Evolutionary conservation across 2,113 vertebrate species (phyloP).

Genomic region (Microcebus tavaratra): DNA sequence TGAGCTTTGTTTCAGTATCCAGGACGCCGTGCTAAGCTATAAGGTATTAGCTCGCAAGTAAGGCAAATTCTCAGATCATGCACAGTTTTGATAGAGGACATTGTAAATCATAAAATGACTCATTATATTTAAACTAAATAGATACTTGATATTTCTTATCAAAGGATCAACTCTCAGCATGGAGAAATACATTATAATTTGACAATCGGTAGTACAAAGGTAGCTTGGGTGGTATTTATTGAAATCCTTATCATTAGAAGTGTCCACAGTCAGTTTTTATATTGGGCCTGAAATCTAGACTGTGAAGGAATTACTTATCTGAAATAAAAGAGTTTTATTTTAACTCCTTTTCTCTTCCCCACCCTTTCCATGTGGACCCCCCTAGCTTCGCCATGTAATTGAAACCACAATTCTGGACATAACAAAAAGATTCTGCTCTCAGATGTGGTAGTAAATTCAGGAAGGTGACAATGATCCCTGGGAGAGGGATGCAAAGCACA

Average conservation of each 20-base stretch:
- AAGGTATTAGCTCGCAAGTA: neutral
- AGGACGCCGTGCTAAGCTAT: neutral
- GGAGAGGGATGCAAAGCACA: neutral
- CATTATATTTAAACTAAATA: neutral
- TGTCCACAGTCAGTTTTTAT: neutral
- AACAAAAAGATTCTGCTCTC: fast-evolving
- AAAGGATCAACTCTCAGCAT: neutral
- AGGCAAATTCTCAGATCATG: neutral
- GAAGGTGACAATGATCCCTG: neutral
- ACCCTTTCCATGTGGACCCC: neutral
- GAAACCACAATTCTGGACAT: neutral
- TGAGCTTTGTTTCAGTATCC: neutral
- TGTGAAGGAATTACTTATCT: neutral
- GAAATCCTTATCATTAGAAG: neutral
- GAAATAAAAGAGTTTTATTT: neutral
- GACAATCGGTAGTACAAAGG: neutral
- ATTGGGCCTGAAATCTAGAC: neutral
- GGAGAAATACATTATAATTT: neutral
- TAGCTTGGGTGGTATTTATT: neutral
- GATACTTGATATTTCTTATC: neutral
- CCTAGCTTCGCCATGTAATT: neutral
- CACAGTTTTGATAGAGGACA: neutral
- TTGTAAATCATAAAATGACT: neutral
- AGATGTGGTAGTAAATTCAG: neutral
- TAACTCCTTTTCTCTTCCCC: neutral